phyloP scores from a whole-genome alignment of 2,888 invertebrate species.

The Polymixis lichenea region DNA sequence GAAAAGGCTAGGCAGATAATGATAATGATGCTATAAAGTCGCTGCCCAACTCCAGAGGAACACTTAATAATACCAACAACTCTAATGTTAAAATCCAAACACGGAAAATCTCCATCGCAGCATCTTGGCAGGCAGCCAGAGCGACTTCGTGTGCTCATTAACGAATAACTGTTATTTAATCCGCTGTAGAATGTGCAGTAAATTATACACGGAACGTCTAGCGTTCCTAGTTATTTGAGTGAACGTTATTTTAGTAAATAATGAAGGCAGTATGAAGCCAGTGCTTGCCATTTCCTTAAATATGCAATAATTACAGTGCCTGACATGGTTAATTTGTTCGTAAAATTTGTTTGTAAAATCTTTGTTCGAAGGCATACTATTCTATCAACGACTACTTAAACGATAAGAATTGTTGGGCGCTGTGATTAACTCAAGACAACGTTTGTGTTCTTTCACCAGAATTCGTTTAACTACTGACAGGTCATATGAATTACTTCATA shows the following conservation, averaged over 20 bases:
- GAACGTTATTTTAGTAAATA: not conserved
- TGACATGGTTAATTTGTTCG: not conserved
- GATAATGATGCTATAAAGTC: not conserved
- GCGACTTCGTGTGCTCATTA: not conserved
- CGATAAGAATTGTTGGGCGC: too few species aligned
- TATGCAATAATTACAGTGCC: not conserved
- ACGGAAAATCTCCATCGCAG: not conserved
- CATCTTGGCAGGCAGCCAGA: slow-evolving; percentile 9
- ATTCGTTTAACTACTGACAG: too few species aligned
- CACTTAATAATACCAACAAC: not conserved
- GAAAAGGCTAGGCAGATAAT: too few species aligned
- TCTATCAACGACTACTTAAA: too few species aligned
- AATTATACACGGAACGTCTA: slow-evolving; percentile 2
- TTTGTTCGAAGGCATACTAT: too few species aligned
- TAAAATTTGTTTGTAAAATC: too few species aligned
- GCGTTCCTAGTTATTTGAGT: not conserved
- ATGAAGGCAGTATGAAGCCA: not conserved
- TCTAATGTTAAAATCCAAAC: not conserved
- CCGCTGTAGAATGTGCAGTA: not conserved
- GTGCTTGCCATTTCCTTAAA: not conserved
- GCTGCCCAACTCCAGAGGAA: not conserved
- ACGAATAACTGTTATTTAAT: slow-evolving; percentile 6
- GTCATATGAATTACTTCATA: too few species aligned
- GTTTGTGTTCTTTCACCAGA: too few species aligned
- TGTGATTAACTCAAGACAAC: too few species aligned